These are phyloP conservation scores for Aplocera efformata DNA, from an alignment of 2,888 invertebrate genomes.

Conservation along the genomic window DNA sequence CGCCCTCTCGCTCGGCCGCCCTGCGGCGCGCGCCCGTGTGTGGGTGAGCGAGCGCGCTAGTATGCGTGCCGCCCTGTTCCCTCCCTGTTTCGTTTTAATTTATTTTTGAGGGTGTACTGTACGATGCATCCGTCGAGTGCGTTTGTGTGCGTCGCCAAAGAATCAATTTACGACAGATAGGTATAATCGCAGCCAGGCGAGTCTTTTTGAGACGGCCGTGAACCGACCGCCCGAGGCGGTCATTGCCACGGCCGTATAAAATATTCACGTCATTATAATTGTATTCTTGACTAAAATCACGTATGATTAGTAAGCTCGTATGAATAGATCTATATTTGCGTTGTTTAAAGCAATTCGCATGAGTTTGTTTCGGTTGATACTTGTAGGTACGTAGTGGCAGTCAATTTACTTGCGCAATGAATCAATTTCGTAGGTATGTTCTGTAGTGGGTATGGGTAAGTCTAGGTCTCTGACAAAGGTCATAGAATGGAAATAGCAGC, in stretches of 20 bases:
- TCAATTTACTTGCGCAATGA: background rate
- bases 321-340: too few relatives aligned
- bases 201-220: constrained; percentile 71
- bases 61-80: constrained; percentile 44
- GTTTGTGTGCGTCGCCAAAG: constrained; percentile 26
- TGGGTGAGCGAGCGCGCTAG: constrained; percentile 41
- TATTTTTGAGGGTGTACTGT: constrained; percentile 44
- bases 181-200: constrained; percentile 47
- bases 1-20: constrained; percentile 60
- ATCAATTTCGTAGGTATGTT: background rate
- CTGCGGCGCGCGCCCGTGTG: constrained; percentile 48
- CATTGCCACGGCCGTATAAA: constrained; percentile 74
- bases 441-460: too few relatives aligned
- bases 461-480: background rate
- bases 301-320: background rate
- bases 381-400: too few relatives aligned
- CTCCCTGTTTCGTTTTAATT: constrained; percentile 43
- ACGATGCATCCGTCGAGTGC: constrained; percentile 40
- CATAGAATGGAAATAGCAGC: background rate
- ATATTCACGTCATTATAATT: constrained; percentile 65
- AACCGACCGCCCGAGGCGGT: constrained; percentile 66
- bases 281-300: constrained; percentile 21
- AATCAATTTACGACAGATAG: constrained; percentile 35
- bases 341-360: too few relatives aligned
- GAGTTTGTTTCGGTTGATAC: too few relatives aligned